phyloP scores from a whole-genome alignment of 2,113 vertebrate species.

The Vanacampus margaritifer region DNA sequence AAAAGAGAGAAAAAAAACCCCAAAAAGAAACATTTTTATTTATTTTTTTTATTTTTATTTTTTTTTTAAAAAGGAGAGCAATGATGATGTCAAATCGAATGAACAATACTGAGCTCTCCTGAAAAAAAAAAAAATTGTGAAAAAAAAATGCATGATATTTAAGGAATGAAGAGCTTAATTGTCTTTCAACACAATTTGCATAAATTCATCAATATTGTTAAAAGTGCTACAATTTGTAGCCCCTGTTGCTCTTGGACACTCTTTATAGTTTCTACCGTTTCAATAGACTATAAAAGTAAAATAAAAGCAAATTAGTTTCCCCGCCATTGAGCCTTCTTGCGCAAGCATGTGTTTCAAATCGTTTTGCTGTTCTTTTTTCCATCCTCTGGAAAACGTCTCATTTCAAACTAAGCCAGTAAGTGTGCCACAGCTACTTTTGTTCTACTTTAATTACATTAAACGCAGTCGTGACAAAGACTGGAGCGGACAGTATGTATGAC shows the following conservation, averaged over 20 bases:
- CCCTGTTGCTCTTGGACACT: background rate
- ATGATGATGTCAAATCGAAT: too few relatives aligned
- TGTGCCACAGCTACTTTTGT: conserved; percentile 35
- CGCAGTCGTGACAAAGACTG: conserved; percentile 38
- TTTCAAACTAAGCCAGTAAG: conserved; percentile 41
- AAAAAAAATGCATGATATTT: too few relatives aligned
- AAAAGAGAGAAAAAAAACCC: too few relatives aligned
- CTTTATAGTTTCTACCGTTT: background rate
- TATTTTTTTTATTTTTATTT: too few relatives aligned
- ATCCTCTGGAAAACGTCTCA: conserved; percentile 56
- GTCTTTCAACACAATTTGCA: background rate
- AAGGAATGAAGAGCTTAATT: background rate
- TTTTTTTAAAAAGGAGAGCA: too few relatives aligned
- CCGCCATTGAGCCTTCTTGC: background rate
- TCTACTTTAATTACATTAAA: conserved; percentile 25
- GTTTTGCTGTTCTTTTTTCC: conserved; percentile 29
- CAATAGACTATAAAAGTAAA: background rate
- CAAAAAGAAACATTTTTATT: too few relatives aligned
- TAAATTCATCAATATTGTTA: background rate
- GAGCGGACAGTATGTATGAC: conserved; percentile 48
- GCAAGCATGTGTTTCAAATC: conserved; percentile 58
- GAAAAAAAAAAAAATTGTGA: too few relatives aligned
- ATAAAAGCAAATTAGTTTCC: background rate
- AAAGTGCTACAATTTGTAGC: background rate
- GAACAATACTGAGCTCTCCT: too few relatives aligned